phyloP scores from a whole-genome alignment of 1,140 invertebrate species.

The Polyergus mexicanus region DNA sequence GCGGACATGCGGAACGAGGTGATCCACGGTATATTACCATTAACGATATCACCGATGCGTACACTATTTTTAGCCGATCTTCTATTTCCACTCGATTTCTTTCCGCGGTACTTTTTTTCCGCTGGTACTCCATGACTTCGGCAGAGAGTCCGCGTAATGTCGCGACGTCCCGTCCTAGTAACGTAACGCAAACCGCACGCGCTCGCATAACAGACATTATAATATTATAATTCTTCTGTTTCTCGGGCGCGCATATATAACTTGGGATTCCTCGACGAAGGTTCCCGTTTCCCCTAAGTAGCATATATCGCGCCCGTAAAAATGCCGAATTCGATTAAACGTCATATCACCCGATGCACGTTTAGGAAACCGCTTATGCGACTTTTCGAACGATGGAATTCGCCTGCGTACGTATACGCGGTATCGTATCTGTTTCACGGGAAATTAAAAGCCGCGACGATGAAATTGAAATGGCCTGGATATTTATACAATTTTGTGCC shows the following conservation, averaged over 20 bases:
- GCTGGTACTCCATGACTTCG: background rate
- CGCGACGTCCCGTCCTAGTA: conserved; percentile 15
- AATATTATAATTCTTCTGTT: background rate
- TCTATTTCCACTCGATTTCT: conserved; percentile 50
- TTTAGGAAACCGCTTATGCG: conserved; percentile 22
- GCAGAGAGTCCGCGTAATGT: background rate
- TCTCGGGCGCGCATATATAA: background rate
- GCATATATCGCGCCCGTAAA: conserved; percentile 4
- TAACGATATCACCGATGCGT: conserved; percentile 51
- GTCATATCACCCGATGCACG: background rate
- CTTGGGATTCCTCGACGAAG: conserved; percentile 37
- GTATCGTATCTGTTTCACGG: background rate
- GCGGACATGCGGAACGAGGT: conserved; percentile 25
- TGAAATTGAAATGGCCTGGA: conserved; percentile 4
- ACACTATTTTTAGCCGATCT: conserved; percentile 12
- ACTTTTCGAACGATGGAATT: conserved; percentile 40
- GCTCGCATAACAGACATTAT: conserved; percentile 28
- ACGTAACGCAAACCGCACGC: background rate
- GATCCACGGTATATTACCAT: conserved; percentile 36
- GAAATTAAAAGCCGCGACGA: background rate
- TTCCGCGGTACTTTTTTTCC: background rate
- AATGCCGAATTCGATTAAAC: conserved; percentile 38
- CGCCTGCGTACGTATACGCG: conserved; percentile 11
- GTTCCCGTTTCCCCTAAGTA: background rate
- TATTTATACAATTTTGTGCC: conserved; percentile 17